These are phyloP conservation scores for Gandaritis pyraliata DNA, from an alignment of 2,888 invertebrate species.

Conservation along the genomic window DNA sequence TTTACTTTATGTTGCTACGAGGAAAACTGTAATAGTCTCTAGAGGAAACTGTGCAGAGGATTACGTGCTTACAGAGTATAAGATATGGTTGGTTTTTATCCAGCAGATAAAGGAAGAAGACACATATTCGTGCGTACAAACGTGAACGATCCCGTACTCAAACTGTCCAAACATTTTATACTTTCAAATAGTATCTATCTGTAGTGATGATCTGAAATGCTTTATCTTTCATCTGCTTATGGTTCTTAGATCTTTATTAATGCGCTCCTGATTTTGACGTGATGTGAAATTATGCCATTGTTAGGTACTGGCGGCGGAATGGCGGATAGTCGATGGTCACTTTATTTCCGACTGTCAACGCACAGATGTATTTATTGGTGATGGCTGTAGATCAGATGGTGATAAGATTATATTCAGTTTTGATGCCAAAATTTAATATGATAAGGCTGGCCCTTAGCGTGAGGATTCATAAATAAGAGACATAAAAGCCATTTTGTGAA, in stretches of 20 bases:
- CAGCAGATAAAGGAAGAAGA: slow-evolving; percentile 44
- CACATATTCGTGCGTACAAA: slow-evolving; percentile 76
- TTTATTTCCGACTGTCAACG: slow-evolving; percentile 65
- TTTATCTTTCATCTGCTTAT: slow-evolving; percentile 77
- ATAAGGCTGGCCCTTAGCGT: slow-evolving; percentile 38
- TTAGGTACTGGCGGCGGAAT: slow-evolving; percentile 49
- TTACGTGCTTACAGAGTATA: slow-evolving; percentile 48
- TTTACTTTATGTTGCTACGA: slow-evolving; percentile 44
- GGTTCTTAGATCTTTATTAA: slow-evolving; percentile 83
- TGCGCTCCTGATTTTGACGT: slow-evolving; percentile 70
- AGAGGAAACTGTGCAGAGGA: slow-evolving; percentile 41
- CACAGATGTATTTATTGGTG: slow-evolving; percentile 78
- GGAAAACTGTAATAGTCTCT: slow-evolving; percentile 42
- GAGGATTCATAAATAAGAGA: slow-evolving; percentile 35
- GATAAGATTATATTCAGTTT: slow-evolving; percentile 73
- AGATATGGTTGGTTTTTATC: slow-evolving; percentile 48
- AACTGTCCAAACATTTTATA: slow-evolving; percentile 84
- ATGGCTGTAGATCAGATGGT: slow-evolving; percentile 56
- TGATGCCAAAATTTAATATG: slow-evolving; percentile 49
- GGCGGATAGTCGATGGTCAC: slow-evolving; percentile 47
- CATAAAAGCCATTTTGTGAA: background rate
- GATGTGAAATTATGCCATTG: slow-evolving; percentile 77
- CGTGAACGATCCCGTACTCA: slow-evolving; percentile 81
- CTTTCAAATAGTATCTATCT: slow-evolving; percentile 82
- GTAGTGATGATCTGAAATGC: slow-evolving; percentile 79